A percentile compares a stretch with the other conserved stretches of the same genome.
Conservation (phyloP, 2,113 vertebrate species). For the Eulacestoma nigropectus region DNA sequence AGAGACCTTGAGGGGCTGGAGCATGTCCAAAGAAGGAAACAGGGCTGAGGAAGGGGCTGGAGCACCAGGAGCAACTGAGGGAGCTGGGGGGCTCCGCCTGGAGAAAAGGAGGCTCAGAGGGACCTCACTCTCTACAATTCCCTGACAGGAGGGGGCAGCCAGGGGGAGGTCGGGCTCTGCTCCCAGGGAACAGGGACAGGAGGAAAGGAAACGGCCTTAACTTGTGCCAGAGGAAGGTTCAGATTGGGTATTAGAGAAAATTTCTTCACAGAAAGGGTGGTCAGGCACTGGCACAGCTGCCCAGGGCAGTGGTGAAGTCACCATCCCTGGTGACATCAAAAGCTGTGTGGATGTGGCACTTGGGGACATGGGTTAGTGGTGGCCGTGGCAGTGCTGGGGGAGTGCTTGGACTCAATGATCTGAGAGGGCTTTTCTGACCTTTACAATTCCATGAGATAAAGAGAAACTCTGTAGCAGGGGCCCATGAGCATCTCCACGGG, state of each 20-base stretch:
- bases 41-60: neutral
- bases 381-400: neutral
- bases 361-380: neutral
- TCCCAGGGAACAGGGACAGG: neutral
- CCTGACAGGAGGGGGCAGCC: neutral
- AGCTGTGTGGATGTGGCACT: neutral
- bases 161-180: rapidly evolving
- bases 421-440: neutral
- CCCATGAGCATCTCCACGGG: neutral
- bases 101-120: neutral
- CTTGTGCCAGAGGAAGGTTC: neutral
- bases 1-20: neutral
- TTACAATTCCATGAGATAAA: neutral
- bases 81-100: neutral
- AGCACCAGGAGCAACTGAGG: rapidly evolving
- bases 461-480: neutral
- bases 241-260: neutral
- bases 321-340: neutral
- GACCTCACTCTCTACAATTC: neutral
- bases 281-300: neutral
- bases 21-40: rapidly evolving
- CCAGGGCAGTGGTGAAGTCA: neutral
- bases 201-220: neutral
- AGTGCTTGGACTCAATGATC: neutral
- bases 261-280: neutral